Conservation (phyloP, 2,888 invertebrate species). For the Pammene aurita region DNA sequence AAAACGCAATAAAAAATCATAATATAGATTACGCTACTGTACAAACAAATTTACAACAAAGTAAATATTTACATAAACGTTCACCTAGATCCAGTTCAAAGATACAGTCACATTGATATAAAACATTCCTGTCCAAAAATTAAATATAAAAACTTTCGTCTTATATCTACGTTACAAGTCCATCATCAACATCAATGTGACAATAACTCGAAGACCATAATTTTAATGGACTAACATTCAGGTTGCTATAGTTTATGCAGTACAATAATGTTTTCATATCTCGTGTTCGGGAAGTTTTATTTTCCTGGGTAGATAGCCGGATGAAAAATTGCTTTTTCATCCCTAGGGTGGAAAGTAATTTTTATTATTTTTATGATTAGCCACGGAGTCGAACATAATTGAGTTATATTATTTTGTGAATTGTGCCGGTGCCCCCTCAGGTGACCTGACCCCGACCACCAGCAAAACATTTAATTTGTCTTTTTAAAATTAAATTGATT, state of each 20-base stretch:
- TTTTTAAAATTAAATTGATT: too few relatives aligned
- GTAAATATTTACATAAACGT: conserved; percentile 49
- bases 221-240: conserved; percentile 4
- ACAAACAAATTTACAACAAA: conserved; percentile 49
- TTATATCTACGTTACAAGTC: conserved; percentile 42
- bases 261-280: background rate
- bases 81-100: conserved; percentile 30
- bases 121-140: conserved; percentile 33
- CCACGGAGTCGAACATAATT: too few relatives aligned
- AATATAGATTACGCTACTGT: conserved; percentile 39
- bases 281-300: too few relatives aligned
- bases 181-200: conserved; percentile 53
- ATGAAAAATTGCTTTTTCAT: too few relatives aligned
- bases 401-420: too few relatives aligned
- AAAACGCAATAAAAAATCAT: conserved; percentile 22
- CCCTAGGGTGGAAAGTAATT: too few relatives aligned
- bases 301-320: too few relatives aligned
- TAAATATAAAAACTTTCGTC: conserved; percentile 44
- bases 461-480: too few relatives aligned
- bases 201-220: conserved; percentile 49
- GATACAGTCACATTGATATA: conserved; percentile 49
- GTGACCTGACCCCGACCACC: too few relatives aligned
- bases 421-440: too few relatives aligned
- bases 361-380: too few relatives aligned
- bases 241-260: conserved; percentile 8